A percentile compares a stretch with the other conserved stretches of the same genome.
Conservation (phyloP, 2,888 invertebrate genomes). For the Idaea straminata region DNA sequence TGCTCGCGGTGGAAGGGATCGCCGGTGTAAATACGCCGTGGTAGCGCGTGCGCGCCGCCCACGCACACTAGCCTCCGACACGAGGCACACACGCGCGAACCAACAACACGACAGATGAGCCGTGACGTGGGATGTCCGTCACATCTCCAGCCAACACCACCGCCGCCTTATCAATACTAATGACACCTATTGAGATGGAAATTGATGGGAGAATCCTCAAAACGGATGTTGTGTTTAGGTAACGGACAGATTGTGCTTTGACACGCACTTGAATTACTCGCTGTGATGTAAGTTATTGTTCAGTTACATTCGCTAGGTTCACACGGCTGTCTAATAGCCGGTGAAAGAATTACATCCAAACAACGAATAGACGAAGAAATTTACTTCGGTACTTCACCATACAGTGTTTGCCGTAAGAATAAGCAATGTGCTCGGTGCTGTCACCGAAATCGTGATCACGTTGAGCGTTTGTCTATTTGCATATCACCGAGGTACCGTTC, state of each 20-base stretch:
- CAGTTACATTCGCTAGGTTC: conserved; percentile 7
- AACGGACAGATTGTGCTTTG: conserved; percentile 28
- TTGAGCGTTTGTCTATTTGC: background rate
- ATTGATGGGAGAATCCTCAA: conserved; percentile 49
- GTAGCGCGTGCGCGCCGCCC: conserved; percentile 67
- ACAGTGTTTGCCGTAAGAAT: background rate
- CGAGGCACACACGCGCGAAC: conserved; percentile 45
- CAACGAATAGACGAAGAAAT: background rate
- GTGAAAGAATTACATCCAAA: background rate
- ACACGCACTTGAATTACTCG: conserved; percentile 28
- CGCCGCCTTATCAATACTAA: conserved; percentile 38
- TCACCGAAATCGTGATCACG: background rate
- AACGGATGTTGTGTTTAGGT: conserved; percentile 37
- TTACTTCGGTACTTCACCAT: background rate
- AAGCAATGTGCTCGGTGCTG: background rate
- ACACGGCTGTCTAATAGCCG: conserved; percentile 1
- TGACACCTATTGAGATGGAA: conserved; percentile 43
- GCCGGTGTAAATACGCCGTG: conserved; percentile 74
- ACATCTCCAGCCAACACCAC: background rate
- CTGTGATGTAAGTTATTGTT: conserved; percentile 26
- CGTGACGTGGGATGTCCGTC: conserved; percentile 37
- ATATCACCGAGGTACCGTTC: background rate
- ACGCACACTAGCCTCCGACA: conserved; percentile 48
- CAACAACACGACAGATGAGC: conserved; percentile 28
- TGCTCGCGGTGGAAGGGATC: conserved; percentile 76